Evolutionary conservation across 2,797 vertebrate genomes (phyloP).

Genomic region (Lemur catta): DNA sequence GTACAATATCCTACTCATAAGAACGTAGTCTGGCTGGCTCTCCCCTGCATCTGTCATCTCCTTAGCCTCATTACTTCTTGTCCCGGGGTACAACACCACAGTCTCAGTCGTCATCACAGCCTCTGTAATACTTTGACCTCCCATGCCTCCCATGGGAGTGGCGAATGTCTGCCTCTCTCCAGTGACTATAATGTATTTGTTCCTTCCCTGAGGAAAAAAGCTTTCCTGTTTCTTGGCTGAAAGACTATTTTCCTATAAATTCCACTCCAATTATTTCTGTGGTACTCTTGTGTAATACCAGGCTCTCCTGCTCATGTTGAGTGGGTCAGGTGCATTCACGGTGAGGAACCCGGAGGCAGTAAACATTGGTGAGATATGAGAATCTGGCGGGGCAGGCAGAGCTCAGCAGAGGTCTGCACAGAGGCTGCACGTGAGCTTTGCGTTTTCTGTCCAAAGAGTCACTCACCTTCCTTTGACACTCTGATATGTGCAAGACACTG

Average conservation of each 20-base stretch:
- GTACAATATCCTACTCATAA: conserved; percentile 59
- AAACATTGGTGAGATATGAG: not conserved
- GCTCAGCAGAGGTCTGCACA: not conserved
- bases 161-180: not conserved
- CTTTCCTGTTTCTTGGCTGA: conserved; percentile 45
- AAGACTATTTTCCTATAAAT: conserved; percentile 16
- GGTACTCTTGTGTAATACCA: conserved; percentile 34
- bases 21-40: conserved; percentile 43
- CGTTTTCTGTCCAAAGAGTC: not conserved
- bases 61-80: conserved; percentile 64
- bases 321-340: not conserved
- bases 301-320: not conserved
- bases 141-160: not conserved
- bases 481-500: not conserved
- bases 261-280: conserved; percentile 24
- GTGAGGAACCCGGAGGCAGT: not conserved
- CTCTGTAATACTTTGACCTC: conserved; percentile 52
- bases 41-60: conserved; percentile 56
- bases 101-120: conserved; percentile 19
- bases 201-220: conserved; percentile 42
- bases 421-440: not conserved
- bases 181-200: not conserved
- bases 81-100: conserved; percentile 48
- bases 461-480: not conserved
- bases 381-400: not conserved